Evolutionary conservation across 2,797 vertebrate species (phyloP).

Genomic region (Leuciscus waleckii): DNA sequence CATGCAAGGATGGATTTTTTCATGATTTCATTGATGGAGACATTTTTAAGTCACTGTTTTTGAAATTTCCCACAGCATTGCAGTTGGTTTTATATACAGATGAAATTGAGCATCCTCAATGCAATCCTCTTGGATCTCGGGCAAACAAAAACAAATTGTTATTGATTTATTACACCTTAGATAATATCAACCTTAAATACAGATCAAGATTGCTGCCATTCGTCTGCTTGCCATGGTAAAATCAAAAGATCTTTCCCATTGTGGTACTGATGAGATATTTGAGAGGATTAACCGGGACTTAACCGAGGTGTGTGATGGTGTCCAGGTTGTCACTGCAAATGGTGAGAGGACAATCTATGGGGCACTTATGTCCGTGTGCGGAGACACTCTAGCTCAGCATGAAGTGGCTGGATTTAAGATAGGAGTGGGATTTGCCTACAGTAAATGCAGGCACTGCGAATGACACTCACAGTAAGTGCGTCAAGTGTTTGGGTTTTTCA

Average conservation of each 20-base stretch:
- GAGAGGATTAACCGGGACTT: background rate
- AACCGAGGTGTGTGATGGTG: background rate
- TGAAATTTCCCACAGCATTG: conserved; percentile 52
- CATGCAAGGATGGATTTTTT: too few relatives aligned
- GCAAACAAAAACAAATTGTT: background rate
- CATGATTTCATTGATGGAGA: too few relatives aligned
- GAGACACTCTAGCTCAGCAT: conserved; percentile 35
- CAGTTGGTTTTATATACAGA: conserved; percentile 52
- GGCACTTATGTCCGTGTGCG: background rate
- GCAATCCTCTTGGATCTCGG: background rate
- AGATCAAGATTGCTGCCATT: conserved; percentile 1
- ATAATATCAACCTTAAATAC: background rate
- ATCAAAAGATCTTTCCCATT: background rate
- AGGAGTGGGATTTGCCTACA: conserved; percentile 6
- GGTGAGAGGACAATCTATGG: conserved; percentile 7
- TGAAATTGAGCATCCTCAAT: conserved; percentile 53
- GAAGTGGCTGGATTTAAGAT: conserved; percentile 23
- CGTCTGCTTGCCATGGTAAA: too few relatives aligned
- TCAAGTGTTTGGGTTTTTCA: too few relatives aligned
- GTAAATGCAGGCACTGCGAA: background rate
- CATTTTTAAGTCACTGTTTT: conserved; percentile 54
- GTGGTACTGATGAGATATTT: background rate
- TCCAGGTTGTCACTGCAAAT: background rate
- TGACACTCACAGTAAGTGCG: too few relatives aligned
- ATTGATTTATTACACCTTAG: background rate